These are phyloP conservation scores for Scaptomyza graminum DNA, from an alignment of 1,140 invertebrate species.

Conservation along the genomic window DNA sequence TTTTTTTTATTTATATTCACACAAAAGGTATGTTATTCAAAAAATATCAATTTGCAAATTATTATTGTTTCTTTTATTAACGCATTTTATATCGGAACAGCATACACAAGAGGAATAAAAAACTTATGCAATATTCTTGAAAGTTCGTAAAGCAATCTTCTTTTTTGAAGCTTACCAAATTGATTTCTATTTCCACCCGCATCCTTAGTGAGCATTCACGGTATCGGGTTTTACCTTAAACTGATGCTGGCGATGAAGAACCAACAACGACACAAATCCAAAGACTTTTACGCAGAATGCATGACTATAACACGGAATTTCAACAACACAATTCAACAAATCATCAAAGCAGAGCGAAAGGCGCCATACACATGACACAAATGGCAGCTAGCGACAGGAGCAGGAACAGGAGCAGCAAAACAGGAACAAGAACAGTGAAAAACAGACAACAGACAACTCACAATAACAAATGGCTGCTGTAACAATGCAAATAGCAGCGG, in stretches of 20 bases:
- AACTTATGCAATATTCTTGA: not conserved
- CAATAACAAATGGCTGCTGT: constrained; percentile 53
- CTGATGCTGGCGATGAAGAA: constrained; percentile 40
- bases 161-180: constrained; percentile 40
- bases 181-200: constrained; percentile 43
- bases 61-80: no score
- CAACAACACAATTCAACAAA: constrained; percentile 49
- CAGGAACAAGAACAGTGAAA: constrained; percentile 52
- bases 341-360: constrained; percentile 44
- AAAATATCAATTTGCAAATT: not conserved
- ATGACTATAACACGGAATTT: constrained; percentile 20
- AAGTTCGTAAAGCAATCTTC: not conserved
- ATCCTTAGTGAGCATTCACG: constrained; percentile 44
- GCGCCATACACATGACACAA: constrained; percentile 59
- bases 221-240: constrained; percentile 54
- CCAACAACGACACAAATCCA: constrained; percentile 17
- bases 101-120: no score
- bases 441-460: constrained; percentile 36
- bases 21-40: no score
- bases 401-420: constrained; percentile 53
- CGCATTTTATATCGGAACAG: no score
- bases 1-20: no score
- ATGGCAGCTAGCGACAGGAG: constrained; percentile 42
- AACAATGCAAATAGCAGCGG: constrained; percentile 33
- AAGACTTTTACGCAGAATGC: constrained; percentile 18